Evolutionary conservation across 2,113 vertebrate species (phyloP), one percentile per base, ranked within the genome.

Genomic region (Grallaria varia): DNA sequence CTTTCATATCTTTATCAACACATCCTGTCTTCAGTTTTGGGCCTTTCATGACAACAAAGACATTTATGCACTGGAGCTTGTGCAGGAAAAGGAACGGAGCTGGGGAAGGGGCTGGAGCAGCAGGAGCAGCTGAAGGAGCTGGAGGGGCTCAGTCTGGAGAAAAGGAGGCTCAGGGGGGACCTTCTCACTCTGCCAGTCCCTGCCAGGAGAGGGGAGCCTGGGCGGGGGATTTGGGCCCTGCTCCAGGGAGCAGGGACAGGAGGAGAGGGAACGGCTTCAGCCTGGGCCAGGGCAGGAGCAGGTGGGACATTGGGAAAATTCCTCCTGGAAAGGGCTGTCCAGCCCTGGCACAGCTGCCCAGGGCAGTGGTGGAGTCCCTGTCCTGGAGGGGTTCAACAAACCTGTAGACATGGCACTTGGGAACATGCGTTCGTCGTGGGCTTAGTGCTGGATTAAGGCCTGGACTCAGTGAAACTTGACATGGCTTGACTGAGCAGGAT

Each of bases 161-260:
- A n/a, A 59, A 33, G 60, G 37, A 74, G 37, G 52, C 10, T 67
- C 23, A 1, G 3, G 52, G 77, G 60, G 60, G 4, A 8, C 23
- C 37, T 67, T 45, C 60, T 67, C 5, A 18, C 10, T 75, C 37
- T 45, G 44, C 28, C n/a, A 9, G 33, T 67, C 44, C 37, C 27
- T 33, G 37, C 27, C 27, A 10, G 56, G 56, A 62, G 24, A 1
- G 8, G 19, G 16, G 28, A 47, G 62, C 33, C 0, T n/a, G n/a
- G n/a, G 0, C 22, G 5, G 5, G 15, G 4, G 6, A 4, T 9
- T 44, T 0, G 0, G 19, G 13, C 37, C 35, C 40, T 68, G 24
- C 30, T 83, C 18, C 45, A 60, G 47, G 63, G 8, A 19, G 27
- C 17, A 47, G n/a, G 9, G 20, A 53, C 30, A 27, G 55, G 35